These are phyloP conservation scores for Probosciger aterrimus DNA, from an alignment of 2,113 vertebrate genomes.

Conservation along the genomic window DNA sequence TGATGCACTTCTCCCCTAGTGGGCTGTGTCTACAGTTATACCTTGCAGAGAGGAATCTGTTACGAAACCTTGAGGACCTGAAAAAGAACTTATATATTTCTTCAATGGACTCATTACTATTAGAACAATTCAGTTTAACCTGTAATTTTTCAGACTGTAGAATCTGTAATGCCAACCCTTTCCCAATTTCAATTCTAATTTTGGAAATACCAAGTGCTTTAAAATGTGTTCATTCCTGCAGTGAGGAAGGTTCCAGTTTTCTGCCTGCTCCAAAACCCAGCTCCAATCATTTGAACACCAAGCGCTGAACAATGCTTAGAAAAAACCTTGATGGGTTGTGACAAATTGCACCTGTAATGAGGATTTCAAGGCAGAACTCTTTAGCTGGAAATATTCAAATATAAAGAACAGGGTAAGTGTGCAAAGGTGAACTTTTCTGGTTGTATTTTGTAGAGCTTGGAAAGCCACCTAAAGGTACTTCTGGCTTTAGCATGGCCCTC, in stretches of 20 bases:
- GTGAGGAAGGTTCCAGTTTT: not conserved
- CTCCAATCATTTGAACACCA: not conserved
- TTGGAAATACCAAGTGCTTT: not conserved
- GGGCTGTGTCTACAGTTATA: not conserved
- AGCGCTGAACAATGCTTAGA: fast-evolving
- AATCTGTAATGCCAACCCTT: not conserved
- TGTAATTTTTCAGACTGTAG: not conserved
- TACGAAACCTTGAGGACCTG: not conserved
- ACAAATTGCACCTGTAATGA: fast-evolving
- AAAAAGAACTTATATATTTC: not conserved
- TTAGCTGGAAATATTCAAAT: not conserved
- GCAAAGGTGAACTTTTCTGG: not conserved
- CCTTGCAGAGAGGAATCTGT: not conserved
- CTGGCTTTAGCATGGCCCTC: not conserved
- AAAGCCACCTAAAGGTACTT: not conserved
- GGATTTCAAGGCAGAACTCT: not conserved
- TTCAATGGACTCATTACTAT: not conserved
- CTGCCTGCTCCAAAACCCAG: not conserved
- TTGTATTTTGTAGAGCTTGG: not conserved
- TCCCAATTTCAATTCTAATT: not conserved
- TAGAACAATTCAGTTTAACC: not conserved
- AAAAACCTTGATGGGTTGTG: not conserved
- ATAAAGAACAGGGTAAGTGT: not conserved
- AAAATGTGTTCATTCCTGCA: not conserved
- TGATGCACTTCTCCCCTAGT: fast-evolving